A percentile compares a stretch with the other conserved stretches of the same genome.
These are phyloP conservation scores for Steatornis caripensis DNA, from an alignment of 2,113 vertebrate genomes.

Conservation along the genomic window DNA sequence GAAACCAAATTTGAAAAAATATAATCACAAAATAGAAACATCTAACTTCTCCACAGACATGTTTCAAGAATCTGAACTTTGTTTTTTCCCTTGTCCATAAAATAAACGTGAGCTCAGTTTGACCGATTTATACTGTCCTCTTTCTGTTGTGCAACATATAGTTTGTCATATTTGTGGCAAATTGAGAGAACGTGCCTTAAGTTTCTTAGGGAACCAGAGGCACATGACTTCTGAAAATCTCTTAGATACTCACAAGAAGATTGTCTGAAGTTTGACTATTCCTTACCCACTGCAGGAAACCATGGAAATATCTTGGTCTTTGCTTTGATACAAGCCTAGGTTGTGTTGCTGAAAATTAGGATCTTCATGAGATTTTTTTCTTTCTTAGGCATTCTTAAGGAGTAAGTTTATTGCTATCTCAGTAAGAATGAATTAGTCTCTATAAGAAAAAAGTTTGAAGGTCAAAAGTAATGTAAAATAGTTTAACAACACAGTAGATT, in stretches of 20 bases:
- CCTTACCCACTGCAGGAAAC: not conserved
- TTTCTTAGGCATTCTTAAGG: not conserved
- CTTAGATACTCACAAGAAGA: not conserved
- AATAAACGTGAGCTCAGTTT: not conserved
- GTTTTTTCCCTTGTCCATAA: not conserved
- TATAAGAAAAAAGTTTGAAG: not conserved
- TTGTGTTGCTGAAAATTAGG: not conserved
- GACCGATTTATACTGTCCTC: not conserved
- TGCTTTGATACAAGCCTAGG: not conserved
- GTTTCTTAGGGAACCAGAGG: not conserved
- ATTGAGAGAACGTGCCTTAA: not conserved
- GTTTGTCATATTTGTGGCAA: not conserved
- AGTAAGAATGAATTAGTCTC: not conserved
- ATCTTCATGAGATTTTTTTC: not conserved
- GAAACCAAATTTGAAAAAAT: not conserved
- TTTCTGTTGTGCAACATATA: rapidly evolving
- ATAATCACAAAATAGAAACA: not conserved
- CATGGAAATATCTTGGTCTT: not conserved
- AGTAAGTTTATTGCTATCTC: not conserved
- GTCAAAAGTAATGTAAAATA: not conserved
- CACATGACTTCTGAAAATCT: not conserved
- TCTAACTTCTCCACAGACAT: not conserved
- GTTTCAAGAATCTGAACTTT: not conserved
- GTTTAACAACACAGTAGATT: not conserved
- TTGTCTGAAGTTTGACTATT: not conserved